Percentiles rank a stretch among this genome's conserved stretches.
Conservation (phyloP, 2,888 invertebrate species). For the Drosophila hawaiiensis region DNA sequence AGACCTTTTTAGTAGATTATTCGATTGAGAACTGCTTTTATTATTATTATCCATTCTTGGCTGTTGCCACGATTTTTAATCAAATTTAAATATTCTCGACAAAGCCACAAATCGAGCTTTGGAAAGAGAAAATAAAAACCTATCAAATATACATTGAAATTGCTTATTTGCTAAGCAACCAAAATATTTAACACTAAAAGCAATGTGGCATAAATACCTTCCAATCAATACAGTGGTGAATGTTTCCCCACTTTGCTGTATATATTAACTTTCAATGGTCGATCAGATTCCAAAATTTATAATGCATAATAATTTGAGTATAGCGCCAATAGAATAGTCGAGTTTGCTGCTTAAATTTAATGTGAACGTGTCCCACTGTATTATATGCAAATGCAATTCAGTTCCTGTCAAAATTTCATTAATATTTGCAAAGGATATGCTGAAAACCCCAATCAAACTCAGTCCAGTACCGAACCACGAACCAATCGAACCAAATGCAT, state of each 20-base stretch:
- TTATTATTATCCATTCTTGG: neutral
- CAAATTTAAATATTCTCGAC: neutral
- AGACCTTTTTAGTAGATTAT: neutral
- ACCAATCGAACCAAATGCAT: constrained; percentile 54
- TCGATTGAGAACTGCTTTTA: neutral
- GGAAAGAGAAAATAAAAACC: neutral
- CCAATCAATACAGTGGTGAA: constrained; percentile 17
- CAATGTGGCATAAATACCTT: constrained; percentile 23
- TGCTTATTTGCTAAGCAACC: constrained; percentile 43
- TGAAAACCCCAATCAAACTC: constrained; percentile 8
- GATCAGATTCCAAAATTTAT: constrained; percentile 10
- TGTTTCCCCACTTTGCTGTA: neutral
- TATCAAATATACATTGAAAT: constrained; percentile 30
- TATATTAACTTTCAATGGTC: constrained; percentile 1
- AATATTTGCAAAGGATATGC: constrained; percentile 59
- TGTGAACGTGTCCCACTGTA: constrained; percentile 24
- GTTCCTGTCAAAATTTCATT: constrained; percentile 66
- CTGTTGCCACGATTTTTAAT: neutral
- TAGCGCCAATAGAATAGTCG: neutral
- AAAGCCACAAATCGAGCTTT: constrained; percentile 3
- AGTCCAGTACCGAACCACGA: constrained; percentile 10
- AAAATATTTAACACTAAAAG: constrained; percentile 39
- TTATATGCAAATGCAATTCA: constrained; percentile 65
- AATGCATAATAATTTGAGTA: neutral
- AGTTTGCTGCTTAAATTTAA: neutral